Base-by-base conservation (phyloP, 2,113 vertebrate genomes). In the Xenotilapia longispinis region DNA sequence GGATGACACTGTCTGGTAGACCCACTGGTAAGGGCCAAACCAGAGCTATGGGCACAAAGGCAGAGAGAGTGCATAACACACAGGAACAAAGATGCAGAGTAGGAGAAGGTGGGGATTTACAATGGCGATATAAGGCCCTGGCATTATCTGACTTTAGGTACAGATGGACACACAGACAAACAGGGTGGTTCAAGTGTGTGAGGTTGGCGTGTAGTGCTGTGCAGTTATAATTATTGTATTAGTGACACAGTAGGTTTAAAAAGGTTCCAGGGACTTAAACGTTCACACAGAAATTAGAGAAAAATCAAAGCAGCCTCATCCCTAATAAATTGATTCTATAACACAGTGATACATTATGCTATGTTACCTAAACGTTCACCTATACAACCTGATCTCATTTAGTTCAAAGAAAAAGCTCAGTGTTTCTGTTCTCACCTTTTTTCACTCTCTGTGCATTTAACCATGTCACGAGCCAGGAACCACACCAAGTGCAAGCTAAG, bases 1-100 rank as follows among this genome's bases (percentile, higher is more conserved):
- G 58, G 79, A 91, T 90, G 93, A 95, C 94, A 94, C 81, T 9
- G 86, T 87, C 92, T 88, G 80, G 88, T 90, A 94, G 90, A 83
- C 21, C 19, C 82, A 92, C 86, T 93, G 90, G 49, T 51, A n/a
- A n/a, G 8, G 8, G 26, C 57, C 57, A 58, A 60, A 60, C 17
- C 26, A 60, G 57, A 31, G 57, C 57, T 31, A 1, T 60, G 8
- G 14, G 26, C 57, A 17, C 26, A 17, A 17, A 58, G 26, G 26
- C 57, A 31, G 57, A 60, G 57, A 60, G 3, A 60, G 57, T 17
- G 14, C 57, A 60, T 31, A 31, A 60, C 26, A 60, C 26, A 60
- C 3, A 60, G 26, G 57, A 60, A 60, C 26, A 60, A 60, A 60
- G 57, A 31, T 10, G 26, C 14, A 6, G 57, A 60, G 26, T 0